phyloP scores from a whole-genome alignment of 1,140 invertebrate species.

The Nymphalis io region DNA sequence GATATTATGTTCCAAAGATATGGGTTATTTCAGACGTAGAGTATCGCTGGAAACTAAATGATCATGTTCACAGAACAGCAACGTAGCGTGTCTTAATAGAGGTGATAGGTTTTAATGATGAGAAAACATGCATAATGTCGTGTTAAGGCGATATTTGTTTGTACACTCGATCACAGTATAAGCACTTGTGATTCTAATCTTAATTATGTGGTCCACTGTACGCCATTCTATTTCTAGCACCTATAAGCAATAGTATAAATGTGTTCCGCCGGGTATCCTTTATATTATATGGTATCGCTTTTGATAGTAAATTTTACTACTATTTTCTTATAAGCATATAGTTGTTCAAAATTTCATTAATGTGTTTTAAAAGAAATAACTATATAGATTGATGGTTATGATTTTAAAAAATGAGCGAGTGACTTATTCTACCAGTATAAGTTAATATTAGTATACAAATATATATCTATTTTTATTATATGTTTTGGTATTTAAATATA shows the following conservation, averaged over 20 bases:
- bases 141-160: slow-evolving; percentile 31
- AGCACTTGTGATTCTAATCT: slow-evolving; percentile 21
- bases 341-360: no score
- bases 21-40: background rate
- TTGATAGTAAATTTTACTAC: no score
- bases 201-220: slow-evolving; percentile 27
- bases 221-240: slow-evolving; percentile 3
- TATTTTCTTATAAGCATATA: no score
- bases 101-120: slow-evolving; percentile 33
- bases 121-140: slow-evolving; percentile 37
- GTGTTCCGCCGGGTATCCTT: background rate
- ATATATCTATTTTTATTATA: no score
- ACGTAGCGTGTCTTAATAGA: slow-evolving; percentile 27
- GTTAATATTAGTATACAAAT: no score
- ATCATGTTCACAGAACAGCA: slow-evolving; percentile 24
- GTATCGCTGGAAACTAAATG: slow-evolving; percentile 15
- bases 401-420: no score
- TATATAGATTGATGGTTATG: no score
- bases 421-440: no score
- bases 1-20: background rate
- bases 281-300: no score
- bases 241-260: background rate
- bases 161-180: slow-evolving; percentile 23
- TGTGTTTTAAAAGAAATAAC: no score
- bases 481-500: no score